Percentiles rank a stretch among this genome's conserved stretches.
Conservation (phyloP, 2,113 vertebrate genomes). For the Lophius piscatorius region DNA sequence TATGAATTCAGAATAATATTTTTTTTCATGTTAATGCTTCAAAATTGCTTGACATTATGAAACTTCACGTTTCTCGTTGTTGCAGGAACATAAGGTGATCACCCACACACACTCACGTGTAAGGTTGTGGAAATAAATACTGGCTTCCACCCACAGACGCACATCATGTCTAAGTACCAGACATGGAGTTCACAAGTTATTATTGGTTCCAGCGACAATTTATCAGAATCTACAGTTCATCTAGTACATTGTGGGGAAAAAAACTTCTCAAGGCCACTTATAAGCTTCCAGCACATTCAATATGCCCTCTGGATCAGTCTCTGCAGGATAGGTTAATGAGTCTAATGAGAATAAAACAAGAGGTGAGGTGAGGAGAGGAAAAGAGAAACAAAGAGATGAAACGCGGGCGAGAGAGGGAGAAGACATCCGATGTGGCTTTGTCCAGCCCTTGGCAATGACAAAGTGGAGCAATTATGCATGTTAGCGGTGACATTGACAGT, state of each 20-base stretch:
- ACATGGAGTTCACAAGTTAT: conserved; percentile 40
- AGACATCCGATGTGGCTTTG: conserved; percentile 59
- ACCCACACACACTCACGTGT: conserved; percentile 20
- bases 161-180: conserved; percentile 21
- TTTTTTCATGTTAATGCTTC: too few relatives aligned
- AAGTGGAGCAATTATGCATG: conserved; percentile 78
- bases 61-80: too few relatives aligned
- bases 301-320: conserved; percentile 33
- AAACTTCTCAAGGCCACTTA: background rate
- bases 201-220: conserved; percentile 14
- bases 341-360: conserved; percentile 65
- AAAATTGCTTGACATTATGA: too few relatives aligned
- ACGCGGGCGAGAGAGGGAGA: conserved; percentile 6
- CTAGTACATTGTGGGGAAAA: background rate
- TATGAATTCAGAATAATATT: too few relatives aligned
- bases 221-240: conserved; percentile 14
- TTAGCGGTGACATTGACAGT: conserved; percentile 75
- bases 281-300: conserved; percentile 27
- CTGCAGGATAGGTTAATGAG: conserved; percentile 69
- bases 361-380: conserved; percentile 24
- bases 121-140: conserved; percentile 13
- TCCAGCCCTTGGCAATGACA: conserved; percentile 73
- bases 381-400: conserved; percentile 18
- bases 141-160: background rate
- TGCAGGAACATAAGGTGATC: too few relatives aligned